Evolutionary conservation across 2,797 vertebrate genomes (phyloP).

Genomic region (Acrocephalus scirpaceus): DNA sequence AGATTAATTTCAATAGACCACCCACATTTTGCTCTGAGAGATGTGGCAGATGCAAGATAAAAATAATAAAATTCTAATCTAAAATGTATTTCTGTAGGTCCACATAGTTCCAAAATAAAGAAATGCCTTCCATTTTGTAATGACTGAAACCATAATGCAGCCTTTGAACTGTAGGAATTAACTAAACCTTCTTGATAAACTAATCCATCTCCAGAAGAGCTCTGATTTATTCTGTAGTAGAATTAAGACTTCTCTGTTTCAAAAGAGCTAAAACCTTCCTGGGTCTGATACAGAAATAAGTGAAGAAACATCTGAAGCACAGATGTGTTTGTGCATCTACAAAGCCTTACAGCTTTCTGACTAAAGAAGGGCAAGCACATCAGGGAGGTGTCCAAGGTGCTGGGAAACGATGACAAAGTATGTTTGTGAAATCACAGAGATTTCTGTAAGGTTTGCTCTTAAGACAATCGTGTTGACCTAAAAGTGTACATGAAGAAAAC

Average conservation of each 20-base stretch:
- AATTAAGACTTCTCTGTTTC: background rate
- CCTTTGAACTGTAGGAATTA: background rate
- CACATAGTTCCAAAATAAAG: background rate
- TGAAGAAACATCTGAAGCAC: background rate
- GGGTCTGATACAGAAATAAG: background rate
- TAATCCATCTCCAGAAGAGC: background rate
- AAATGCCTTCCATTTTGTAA: background rate
- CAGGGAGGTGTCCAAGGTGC: slow-evolving; percentile 31
- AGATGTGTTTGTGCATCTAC: background rate
- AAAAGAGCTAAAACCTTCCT: background rate
- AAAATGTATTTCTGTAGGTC: background rate
- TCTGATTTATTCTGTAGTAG: background rate
- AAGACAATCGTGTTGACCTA: slow-evolving; percentile 59
- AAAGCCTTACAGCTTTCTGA: slow-evolving; percentile 26
- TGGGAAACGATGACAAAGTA: slow-evolving; percentile 58
- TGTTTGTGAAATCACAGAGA: slow-evolving; percentile 61
- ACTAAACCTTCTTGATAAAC: background rate
- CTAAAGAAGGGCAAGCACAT: background rate
- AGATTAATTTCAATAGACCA: background rate
- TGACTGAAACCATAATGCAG: background rate
- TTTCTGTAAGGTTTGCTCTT: slow-evolving; percentile 67
- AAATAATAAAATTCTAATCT: background rate
- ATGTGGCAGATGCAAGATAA: background rate
- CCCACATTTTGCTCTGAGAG: background rate
- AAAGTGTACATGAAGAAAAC: slow-evolving; percentile 63